Percentiles rank a stretch among this genome's conserved stretches.
These are phyloP conservation scores for Turnix velox DNA, from an alignment of 2,113 vertebrate species.

Conservation along the genomic window DNA sequence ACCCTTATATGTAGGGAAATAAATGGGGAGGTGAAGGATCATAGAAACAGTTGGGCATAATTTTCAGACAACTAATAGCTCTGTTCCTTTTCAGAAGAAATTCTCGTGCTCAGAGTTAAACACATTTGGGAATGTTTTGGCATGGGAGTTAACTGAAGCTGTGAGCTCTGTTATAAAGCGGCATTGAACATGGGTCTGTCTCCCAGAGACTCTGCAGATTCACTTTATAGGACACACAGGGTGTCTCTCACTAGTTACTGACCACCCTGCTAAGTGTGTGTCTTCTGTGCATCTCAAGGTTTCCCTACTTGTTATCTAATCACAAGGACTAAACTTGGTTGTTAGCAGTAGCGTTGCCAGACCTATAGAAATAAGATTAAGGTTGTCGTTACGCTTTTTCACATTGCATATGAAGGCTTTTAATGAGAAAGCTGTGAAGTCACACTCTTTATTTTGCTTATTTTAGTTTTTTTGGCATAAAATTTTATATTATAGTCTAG, in stretches of 20 bases:
- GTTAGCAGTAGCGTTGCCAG: background rate
- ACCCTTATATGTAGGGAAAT: background rate
- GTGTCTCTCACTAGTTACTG: background rate
- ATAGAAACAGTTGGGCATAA: background rate
- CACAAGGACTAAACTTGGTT: background rate
- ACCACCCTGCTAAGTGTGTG: background rate
- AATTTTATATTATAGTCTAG: background rate
- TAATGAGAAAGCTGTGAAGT: background rate
- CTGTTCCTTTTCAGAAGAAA: background rate
- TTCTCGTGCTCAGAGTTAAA: background rate
- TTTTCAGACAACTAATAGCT: background rate
- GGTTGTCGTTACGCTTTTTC: background rate
- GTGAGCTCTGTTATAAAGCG: background rate
- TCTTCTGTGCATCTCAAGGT: background rate
- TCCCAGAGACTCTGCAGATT: background rate
- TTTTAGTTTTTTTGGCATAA: slow-evolving; percentile 19
- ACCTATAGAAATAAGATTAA: background rate
- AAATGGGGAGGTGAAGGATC: background rate
- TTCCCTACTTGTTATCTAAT: background rate
- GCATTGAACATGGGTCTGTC: accelerated
- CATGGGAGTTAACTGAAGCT: background rate
- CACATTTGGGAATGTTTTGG: background rate
- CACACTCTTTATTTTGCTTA: slow-evolving; percentile 18
- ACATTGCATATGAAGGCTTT: background rate
- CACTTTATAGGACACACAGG: accelerated